Conservation (phyloP, 2,888 invertebrate species). For the Lathronympha strigana region DNA sequence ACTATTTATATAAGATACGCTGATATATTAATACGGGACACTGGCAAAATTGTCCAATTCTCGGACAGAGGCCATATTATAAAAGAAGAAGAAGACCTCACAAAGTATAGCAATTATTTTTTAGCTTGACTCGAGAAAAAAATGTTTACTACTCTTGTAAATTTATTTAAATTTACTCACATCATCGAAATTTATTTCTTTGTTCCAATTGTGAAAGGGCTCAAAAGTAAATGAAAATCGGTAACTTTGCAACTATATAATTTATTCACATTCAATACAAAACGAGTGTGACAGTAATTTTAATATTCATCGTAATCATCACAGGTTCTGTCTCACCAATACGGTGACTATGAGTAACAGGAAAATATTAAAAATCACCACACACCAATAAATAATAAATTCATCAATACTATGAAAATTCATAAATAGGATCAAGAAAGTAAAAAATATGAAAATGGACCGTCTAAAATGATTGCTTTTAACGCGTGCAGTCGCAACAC, state of each 20-base stretch:
- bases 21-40: too few relatives aligned
- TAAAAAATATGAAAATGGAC: constrained; percentile 49
- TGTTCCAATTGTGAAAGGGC: neutral
- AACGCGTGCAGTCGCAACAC: constrained; percentile 44
- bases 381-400: constrained; percentile 82
- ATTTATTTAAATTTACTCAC: too few relatives aligned
- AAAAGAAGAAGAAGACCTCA: too few relatives aligned
- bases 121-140: too few relatives aligned
- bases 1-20: too few relatives aligned
- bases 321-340: constrained; percentile 58
- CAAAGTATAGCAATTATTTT: too few relatives aligned
- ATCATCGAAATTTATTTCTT: too few relatives aligned
- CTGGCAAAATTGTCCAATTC: too few relatives aligned
- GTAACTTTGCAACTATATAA: constrained; percentile 74
- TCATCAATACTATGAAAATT: constrained; percentile 68
- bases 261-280: constrained; percentile 85
- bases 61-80: too few relatives aligned
- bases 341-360: constrained; percentile 56
- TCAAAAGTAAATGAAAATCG: constrained; percentile 49
- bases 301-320: constrained; percentile 73
- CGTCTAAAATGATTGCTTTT: constrained; percentile 56
- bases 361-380: constrained; percentile 78
- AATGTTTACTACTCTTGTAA: too few relatives aligned
- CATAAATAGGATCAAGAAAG: constrained; percentile 68
- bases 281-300: constrained; percentile 78